Conservation (phyloP, 1,140 invertebrate species). For the Ostrea denselamellosa region DNA sequence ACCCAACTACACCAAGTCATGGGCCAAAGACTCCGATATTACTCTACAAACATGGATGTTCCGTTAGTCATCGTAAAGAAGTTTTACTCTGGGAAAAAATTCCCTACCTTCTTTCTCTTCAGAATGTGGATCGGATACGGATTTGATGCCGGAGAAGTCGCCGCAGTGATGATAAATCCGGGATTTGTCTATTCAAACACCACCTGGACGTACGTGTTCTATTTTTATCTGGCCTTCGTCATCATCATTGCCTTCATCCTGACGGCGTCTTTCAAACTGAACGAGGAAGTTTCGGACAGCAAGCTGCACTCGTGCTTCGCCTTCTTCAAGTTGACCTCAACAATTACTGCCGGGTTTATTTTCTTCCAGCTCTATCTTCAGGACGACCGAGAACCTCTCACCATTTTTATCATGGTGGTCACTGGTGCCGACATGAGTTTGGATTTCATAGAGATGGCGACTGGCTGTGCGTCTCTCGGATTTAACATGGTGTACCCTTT, state of each 20-base stretch:
- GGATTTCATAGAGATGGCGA: slow-evolving; percentile 30
- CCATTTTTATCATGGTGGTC: background rate
- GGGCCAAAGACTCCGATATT: background rate
- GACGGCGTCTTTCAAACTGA: background rate
- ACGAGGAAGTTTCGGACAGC: background rate
- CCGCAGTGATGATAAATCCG: slow-evolving; percentile 5
- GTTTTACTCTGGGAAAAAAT: background rate
- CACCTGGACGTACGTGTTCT: slow-evolving; percentile 21
- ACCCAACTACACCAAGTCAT: background rate
- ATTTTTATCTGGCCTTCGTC: slow-evolving; percentile 36
- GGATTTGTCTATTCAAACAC: slow-evolving; percentile 28
- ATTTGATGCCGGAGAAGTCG: slow-evolving; percentile 32
- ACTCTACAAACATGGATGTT: background rate
- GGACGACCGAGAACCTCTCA: background rate
- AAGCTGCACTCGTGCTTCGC: slow-evolving; percentile 6
- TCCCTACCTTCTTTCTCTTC: slow-evolving; percentile 12
- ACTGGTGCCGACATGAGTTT: slow-evolving; percentile 8
- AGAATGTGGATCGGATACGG: slow-evolving; percentile 37
- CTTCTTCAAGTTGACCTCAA: slow-evolving; percentile 25
- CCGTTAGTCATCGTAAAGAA: background rate
- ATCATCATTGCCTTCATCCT: slow-evolving; percentile 11
- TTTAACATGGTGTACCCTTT: slow-evolving; percentile 21
- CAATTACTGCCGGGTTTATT: background rate
- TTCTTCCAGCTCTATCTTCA: slow-evolving; percentile 41
- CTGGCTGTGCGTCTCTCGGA: slow-evolving; percentile 25